phyloP scores from a whole-genome alignment of 2,888 invertebrate species.

The Drosophila acutilabella region DNA sequence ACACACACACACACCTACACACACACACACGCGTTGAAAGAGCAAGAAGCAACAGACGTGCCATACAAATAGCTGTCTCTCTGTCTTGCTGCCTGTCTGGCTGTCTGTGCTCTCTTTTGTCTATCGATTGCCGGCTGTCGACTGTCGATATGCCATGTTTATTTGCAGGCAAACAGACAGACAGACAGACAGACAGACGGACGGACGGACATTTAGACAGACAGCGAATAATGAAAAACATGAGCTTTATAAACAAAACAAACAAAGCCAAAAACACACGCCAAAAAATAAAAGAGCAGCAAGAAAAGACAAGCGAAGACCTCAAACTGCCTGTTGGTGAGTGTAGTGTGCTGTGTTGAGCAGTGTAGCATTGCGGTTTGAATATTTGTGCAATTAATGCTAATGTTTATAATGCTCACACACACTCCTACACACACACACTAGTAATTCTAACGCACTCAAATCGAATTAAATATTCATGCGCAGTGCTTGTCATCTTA shows the following conservation, averaged over 20 bases:
- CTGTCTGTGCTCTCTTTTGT: conserved; percentile 32
- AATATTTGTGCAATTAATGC: conserved; percentile 51
- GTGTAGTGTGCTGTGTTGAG: not conserved
- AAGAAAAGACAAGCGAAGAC: not conserved
- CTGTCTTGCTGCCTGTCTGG: conserved; percentile 17
- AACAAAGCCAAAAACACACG: conserved; percentile 71
- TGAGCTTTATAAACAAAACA: conserved; percentile 80
- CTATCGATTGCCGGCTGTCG: conserved; percentile 50
- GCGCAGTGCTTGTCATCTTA: conserved; percentile 20
- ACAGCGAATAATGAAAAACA: conserved; percentile 67
- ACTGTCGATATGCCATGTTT: conserved; percentile 68
- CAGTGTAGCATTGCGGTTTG: conserved; percentile 22
- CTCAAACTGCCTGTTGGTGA: conserved; percentile 8
- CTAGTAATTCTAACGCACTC: conserved; percentile 1
- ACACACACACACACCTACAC: not conserved
- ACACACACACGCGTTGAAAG: conserved; percentile 32
- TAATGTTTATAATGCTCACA: conserved; percentile 50
- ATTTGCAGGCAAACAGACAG: conserved; percentile 43
- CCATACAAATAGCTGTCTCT: conserved; percentile 24
- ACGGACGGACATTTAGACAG: conserved; percentile 3
- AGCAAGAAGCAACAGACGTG: conserved; percentile 61
- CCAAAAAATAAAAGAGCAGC: conserved; percentile 46
- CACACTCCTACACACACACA: conserved; percentile 4
- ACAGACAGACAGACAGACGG: conserved; percentile 11
- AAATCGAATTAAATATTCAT: conserved; percentile 15